phyloP scores from a whole-genome alignment of 2,888 invertebrate species.

The Epinotia demarniana region DNA sequence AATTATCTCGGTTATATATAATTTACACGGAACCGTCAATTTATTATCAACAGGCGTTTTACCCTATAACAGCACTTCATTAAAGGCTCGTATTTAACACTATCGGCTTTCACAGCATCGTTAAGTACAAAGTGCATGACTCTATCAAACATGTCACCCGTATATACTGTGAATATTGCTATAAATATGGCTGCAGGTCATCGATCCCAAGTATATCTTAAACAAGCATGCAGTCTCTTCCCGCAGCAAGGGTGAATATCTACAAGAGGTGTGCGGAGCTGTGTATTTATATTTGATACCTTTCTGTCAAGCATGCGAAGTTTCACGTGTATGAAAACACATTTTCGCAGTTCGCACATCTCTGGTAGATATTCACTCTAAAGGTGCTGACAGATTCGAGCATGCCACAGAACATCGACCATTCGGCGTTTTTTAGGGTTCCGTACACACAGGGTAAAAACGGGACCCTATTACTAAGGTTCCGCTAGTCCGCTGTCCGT shows the following conservation, averaged over 20 bases:
- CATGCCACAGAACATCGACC: too few relatives aligned
- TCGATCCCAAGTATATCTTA: background rate
- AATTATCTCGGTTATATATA: conserved; percentile 1
- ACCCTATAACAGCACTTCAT: conserved; percentile 32
- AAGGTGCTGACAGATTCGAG: too few relatives aligned
- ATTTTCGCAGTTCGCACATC: too few relatives aligned
- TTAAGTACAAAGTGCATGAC: conserved; percentile 42
- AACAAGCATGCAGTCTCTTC: background rate
- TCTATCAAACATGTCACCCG: conserved; percentile 37
- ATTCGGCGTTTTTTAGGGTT: too few relatives aligned
- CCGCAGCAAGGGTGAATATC: background rate
- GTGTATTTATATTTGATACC: too few relatives aligned
- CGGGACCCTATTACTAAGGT: too few relatives aligned
- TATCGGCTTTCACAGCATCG: conserved; percentile 25
- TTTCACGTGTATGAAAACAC: too few relatives aligned
- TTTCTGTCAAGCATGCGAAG: too few relatives aligned
- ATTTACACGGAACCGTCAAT: conserved; percentile 28
- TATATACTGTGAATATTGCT: conserved; percentile 19
- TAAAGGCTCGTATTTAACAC: conserved; percentile 42
- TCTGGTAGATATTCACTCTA: too few relatives aligned
- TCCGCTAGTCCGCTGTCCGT: too few relatives aligned
- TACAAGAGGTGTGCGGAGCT: too few relatives aligned
- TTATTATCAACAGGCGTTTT: conserved; percentile 29
- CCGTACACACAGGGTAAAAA: too few relatives aligned
- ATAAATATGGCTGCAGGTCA: background rate